These are phyloP conservation scores for Eubucco bourcierii DNA, from an alignment of 2,113 vertebrate genomes.

Conservation along the genomic window DNA sequence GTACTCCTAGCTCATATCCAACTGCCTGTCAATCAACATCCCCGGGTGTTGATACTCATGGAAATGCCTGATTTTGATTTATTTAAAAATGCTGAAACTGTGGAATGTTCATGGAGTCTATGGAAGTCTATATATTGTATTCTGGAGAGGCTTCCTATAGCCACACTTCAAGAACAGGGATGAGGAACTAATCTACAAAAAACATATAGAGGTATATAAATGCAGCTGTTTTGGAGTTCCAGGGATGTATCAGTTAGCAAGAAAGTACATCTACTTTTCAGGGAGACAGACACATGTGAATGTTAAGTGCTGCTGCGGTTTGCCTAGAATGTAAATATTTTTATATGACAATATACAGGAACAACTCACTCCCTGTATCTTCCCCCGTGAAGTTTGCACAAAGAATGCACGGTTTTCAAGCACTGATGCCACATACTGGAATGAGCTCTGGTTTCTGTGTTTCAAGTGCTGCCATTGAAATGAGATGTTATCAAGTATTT, in stretches of 20 bases:
- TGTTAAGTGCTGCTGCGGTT: background rate
- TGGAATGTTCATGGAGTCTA: background rate
- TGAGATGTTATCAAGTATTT: background rate
- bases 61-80: background rate
- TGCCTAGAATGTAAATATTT: conserved; percentile 24
- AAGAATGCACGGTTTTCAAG: background rate
- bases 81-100: background rate
- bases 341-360: background rate
- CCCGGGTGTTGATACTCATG: background rate
- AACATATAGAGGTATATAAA: background rate
- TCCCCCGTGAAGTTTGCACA: background rate
- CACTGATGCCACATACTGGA: background rate
- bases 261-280: background rate
- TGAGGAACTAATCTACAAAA: background rate
- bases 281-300: background rate
- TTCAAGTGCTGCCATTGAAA: background rate
- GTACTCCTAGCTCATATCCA: no score
- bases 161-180: background rate
- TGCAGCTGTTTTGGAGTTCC: background rate
- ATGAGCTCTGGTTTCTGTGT: background rate
- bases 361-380: background rate
- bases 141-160: background rate
- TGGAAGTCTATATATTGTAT: background rate
- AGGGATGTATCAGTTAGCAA: background rate
- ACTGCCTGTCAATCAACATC: no score